phyloP scores from a whole-genome alignment of 2,888 invertebrate genomes.

The Crioceris asparagi region DNA sequence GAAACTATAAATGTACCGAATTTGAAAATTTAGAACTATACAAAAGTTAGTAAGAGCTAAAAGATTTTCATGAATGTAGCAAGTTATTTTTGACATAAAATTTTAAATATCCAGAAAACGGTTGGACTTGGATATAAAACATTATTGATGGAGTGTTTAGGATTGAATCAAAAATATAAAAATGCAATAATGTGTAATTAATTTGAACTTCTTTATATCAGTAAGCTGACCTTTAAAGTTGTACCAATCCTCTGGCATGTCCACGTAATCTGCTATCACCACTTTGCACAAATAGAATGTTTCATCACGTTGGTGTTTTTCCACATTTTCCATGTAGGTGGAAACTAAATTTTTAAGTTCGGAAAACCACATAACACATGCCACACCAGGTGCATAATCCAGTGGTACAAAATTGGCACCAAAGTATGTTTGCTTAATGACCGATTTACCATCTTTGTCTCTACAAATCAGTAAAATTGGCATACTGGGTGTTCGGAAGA shows the following conservation, averaged over 20 bases:
- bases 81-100: too few relatives aligned
- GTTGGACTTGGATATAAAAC: too few relatives aligned
- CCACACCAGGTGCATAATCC: constrained; percentile 27
- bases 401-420: constrained; percentile 21
- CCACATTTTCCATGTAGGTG: constrained; percentile 34
- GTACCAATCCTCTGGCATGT: constrained; percentile 30
- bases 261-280: constrained; percentile 28
- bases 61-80: too few relatives aligned
- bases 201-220: too few relatives aligned
- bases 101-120: too few relatives aligned
- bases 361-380: constrained; percentile 36
- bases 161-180: too few relatives aligned
- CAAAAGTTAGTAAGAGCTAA: too few relatives aligned
- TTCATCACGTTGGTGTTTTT: constrained; percentile 15
- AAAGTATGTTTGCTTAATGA: constrained; percentile 10
- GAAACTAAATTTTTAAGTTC: constrained; percentile 32
- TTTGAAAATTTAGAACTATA: too few relatives aligned
- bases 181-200: too few relatives aligned
- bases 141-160: too few relatives aligned
- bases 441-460: constrained; percentile 27
- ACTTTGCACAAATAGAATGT: constrained; percentile 31
- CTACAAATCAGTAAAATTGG: too few relatives aligned
- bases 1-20: too few relatives aligned
- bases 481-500: not conserved
- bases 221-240: constrained; percentile 37